Conservation (phyloP, 1,140 invertebrate genomes). For the Macrostomum lignano region DNA sequence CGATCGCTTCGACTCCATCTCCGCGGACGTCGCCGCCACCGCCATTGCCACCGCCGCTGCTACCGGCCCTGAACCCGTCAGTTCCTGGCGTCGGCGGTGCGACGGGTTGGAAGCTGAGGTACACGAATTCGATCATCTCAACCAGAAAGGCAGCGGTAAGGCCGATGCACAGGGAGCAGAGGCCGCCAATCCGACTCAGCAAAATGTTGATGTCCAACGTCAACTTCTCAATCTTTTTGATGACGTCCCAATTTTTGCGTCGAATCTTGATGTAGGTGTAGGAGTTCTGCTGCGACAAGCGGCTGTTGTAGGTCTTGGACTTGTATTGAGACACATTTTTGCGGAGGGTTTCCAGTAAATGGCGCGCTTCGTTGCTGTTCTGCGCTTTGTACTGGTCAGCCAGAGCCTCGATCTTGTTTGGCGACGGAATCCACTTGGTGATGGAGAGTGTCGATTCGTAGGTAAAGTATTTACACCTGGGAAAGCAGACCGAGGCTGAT, state of each 20-base stretch:
- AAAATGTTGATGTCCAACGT: neutral
- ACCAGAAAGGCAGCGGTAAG: neutral
- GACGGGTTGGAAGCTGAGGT: neutral
- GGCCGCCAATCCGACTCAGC: neutral
- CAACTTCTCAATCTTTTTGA: conserved; percentile 3
- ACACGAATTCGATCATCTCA: conserved; percentile 2
- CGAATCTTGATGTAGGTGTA: neutral
- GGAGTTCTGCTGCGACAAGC: too few relatives aligned
- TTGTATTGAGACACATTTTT: too few relatives aligned
- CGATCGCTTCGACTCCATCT: too few relatives aligned
- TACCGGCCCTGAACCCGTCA: too few relatives aligned
- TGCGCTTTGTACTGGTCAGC: too few relatives aligned
- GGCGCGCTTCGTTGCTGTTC: too few relatives aligned
- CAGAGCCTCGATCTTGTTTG: neutral
- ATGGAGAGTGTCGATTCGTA: neutral
- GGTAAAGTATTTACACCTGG: conserved; percentile 1
- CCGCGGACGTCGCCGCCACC: too few relatives aligned
- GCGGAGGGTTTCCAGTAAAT: too few relatives aligned
- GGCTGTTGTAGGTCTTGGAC: too few relatives aligned
- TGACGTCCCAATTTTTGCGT: neutral
- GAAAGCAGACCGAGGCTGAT: too few relatives aligned
- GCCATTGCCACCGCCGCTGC: too few relatives aligned
- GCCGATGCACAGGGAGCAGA: neutral
- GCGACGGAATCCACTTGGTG: conserved; percentile 1
- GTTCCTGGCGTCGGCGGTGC: too few relatives aligned